Evolutionary conservation across 1,140 invertebrate species (phyloP), one percentile per base, ranked within the genome.

Genomic region (Teleogryllus occipitalis): DNA sequence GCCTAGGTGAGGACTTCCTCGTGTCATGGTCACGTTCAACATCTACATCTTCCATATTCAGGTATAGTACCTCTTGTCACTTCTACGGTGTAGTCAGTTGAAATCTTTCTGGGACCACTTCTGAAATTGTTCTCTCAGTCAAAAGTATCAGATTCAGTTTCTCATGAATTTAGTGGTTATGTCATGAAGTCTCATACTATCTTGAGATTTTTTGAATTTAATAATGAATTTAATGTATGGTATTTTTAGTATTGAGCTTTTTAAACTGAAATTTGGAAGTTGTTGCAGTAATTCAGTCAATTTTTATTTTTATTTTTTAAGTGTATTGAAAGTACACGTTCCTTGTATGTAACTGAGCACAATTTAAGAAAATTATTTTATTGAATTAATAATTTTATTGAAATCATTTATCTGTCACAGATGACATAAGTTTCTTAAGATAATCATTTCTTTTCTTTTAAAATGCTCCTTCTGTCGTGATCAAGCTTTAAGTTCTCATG

Each of bases 11-110:
- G 85, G 88, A 88, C 85, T 88, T 91, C 84, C 88, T 91, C 84
- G 89, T 90, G 81, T 89, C 90, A 82, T 91, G 90, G 90, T 91
- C 90, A 81, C 85, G 90, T 82, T 90, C 89, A 80, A 90, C 90
- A 76, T 91, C 90, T 81, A 87, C 89, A 76, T 91, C 90, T 81
- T 90, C 90, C 81, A 90, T 90, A 80, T 89, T 89, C 87, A 90
- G 90, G 90, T 91, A 89, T 48, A 47, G 10, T 65, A 10, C 54
- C 54, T 14, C 54, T 65, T 18, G 18, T 18, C 54, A 10, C 18
- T 18, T 18, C 18, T 7, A 65, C 7, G 18, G 7, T 65, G 18
- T 14, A 65, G 54, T 65, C 54, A 65, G 10, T 65, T 65, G 18
- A 10, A 65, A 14, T 65, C 18, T 65, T 65, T 65, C 54, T 65